A percentile compares a stretch with the other conserved stretches of the same genome.
phyloP scores from a whole-genome alignment of 2,113 vertebrate genomes.

The Piprites chloris region DNA sequence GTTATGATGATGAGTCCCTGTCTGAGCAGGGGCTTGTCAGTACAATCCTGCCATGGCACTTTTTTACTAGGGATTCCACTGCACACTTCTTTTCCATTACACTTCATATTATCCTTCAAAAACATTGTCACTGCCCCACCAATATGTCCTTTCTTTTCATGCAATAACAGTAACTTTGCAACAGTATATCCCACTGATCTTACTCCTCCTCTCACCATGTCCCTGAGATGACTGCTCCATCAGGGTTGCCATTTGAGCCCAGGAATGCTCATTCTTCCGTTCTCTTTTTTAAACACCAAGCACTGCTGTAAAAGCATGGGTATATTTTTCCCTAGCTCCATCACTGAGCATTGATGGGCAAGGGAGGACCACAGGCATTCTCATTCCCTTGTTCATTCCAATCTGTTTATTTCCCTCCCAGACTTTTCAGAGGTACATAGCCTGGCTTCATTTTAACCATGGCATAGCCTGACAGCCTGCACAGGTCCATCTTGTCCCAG shows the following conservation, averaged over 20 bases:
- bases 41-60: background rate
- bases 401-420: background rate
- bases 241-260: background rate
- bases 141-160: background rate
- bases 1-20: background rate
- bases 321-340: background rate
- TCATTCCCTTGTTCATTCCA: background rate
- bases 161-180: slow-evolving; percentile 13
- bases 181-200: background rate
- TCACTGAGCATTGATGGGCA: background rate
- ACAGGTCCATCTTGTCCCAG: background rate
- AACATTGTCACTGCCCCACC: background rate
- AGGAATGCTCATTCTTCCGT: background rate
- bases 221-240: background rate
- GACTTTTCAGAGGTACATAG: background rate
- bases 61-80: background rate
- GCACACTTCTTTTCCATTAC: background rate
- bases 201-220: background rate
- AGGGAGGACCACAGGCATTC: background rate
- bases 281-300: background rate
- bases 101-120: background rate
- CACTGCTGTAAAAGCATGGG: background rate
- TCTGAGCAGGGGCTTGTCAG: background rate
- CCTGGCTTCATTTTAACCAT: background rate
- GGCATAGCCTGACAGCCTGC: background rate